Base-by-base conservation (phyloP, 2,113 vertebrate genomes). In the Sialia sialis region DNA sequence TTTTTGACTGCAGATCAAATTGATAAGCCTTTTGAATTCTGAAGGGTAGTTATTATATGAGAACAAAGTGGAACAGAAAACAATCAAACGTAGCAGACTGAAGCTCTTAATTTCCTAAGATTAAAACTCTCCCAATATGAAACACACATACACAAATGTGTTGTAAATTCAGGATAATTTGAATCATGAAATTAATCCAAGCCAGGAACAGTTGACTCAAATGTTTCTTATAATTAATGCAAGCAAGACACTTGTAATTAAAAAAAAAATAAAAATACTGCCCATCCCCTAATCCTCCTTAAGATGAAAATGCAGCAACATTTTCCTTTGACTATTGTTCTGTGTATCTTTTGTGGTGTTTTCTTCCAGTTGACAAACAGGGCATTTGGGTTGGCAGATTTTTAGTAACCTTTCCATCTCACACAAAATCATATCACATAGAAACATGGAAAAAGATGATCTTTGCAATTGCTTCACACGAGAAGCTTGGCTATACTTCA, bases 151-250 rank as follows among this genome's bases (percentile, higher is more conserved):
- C 79, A 86, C 56, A 92, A 94, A 83, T 92, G 60, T 95, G 92
- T 96, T 95, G 88, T 85, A 94, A 95, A 91, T 94, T 95, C 91
- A 85, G 74, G 74, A 91, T 93, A 91, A 91, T 92, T 96, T 96
- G 92, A 96, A 87, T 94, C 10, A 90, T 94, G 46, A 95, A 90
- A 90, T 92, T 94, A 93, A 87, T 88, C 51, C 43, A 84, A 94
- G 67, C 67, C 94, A 90, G 81, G 89, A 93, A 92, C 44, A 85
- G 83, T 82, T 96, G 92, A 93, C 79, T 96, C 87, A 89, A 94
- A 83, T 95, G 77, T 95, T 95, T 95, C 79, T 92, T 93, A 52
- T 95, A 95, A 96, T 96, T 93, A 96, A 95, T 89, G 73, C 74
- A 95, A 92, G 66, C 55, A 95, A 95, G 92, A 85, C 78, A 74